Conservation (phyloP, 30 jellyfish, hydroid and myxozoan genomes). For the Chrysaora quinquecirrha region DNA sequence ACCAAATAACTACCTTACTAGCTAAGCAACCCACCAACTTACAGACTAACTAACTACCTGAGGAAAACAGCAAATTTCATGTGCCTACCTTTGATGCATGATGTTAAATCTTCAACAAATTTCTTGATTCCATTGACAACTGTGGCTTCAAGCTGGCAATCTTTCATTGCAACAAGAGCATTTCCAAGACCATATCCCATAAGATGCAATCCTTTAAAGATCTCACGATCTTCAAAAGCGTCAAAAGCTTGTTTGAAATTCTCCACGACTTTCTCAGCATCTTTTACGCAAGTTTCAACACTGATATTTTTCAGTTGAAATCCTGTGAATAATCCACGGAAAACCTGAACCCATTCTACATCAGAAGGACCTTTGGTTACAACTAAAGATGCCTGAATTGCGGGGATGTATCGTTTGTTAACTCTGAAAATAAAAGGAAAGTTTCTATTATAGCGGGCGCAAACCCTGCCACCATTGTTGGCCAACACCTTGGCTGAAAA, state of each 20-base stretch:
- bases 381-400: constrained; percentile 60
- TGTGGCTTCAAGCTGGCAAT: constrained; percentile 65
- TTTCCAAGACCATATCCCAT: constrained; percentile 82
- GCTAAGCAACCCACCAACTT: too few relatives aligned
- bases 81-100: constrained; percentile 81
- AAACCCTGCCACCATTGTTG: too few relatives aligned
- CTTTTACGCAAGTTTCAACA: constrained; percentile 89
- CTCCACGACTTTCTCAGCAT: constrained; percentile 69
- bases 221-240: constrained; percentile 84
- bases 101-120: constrained; percentile 73
- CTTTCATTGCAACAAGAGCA: constrained; percentile 66
- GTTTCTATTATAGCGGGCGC: too few relatives aligned
- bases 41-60: too few relatives aligned
- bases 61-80: too few relatives aligned
- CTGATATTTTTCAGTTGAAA: constrained; percentile 63
- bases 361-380: constrained; percentile 81
- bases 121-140: constrained; percentile 53
- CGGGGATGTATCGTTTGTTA: constrained; percentile 82
- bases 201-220: constrained; percentile 79
- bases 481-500: too few relatives aligned
- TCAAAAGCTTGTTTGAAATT: constrained; percentile 73
- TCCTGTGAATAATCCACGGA: constrained; percentile 95
- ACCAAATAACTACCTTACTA: too few relatives aligned
- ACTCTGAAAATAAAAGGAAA: constrained; percentile 65
- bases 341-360: constrained; percentile 92